Percentiles rank a stretch among this genome's conserved stretches.
These are phyloP conservation scores for Rhadinocentrus ornatus DNA, from an alignment of 2,797 vertebrate genomes.

Conservation along the genomic window DNA sequence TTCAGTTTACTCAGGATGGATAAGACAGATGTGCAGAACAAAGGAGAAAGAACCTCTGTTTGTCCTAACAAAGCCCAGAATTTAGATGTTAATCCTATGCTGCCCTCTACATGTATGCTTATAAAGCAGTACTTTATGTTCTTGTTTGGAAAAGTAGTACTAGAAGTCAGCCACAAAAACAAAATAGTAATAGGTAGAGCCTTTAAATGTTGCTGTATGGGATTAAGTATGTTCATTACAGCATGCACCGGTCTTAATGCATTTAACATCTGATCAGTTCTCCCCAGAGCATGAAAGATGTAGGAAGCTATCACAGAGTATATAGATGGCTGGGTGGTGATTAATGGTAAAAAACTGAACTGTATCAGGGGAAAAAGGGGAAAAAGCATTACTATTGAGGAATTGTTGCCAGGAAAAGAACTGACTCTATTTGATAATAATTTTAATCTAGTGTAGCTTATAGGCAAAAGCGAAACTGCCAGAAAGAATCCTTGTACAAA, in stretches of 20 bases:
- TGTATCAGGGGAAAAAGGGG: constrained; percentile 43
- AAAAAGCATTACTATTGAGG: constrained; percentile 32
- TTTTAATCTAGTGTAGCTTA: constrained; percentile 50
- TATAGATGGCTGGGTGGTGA: constrained; percentile 3
- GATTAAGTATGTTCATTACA: constrained; percentile 44
- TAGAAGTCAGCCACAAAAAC: constrained; percentile 51
- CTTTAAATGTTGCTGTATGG: constrained; percentile 29
- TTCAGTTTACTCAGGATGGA: constrained; percentile 29
- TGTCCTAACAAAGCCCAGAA: constrained; percentile 29
- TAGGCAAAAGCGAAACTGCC: constrained; percentile 47
- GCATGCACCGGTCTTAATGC: constrained; percentile 33
- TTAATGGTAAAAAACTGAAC: constrained; percentile 17
- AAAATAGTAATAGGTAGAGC: constrained; percentile 29
- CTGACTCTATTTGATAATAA: constrained; percentile 6
- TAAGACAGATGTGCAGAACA: constrained; percentile 47
- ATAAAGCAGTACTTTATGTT: constrained; percentile 37
- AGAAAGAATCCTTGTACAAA: constrained; percentile 37
- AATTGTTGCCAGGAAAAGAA: constrained; percentile 4
- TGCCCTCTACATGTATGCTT: constrained; percentile 2
- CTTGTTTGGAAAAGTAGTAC: constrained; percentile 27
- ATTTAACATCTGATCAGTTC: constrained; percentile 44
- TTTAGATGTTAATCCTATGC: constrained; percentile 10
- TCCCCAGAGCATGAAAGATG: constrained; percentile 47
- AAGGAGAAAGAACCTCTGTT: constrained; percentile 32
- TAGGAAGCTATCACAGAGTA: constrained; percentile 34